Conservation (phyloP, 1,140 invertebrate species). For the Aphaenogaster ashmeadi region DNA sequence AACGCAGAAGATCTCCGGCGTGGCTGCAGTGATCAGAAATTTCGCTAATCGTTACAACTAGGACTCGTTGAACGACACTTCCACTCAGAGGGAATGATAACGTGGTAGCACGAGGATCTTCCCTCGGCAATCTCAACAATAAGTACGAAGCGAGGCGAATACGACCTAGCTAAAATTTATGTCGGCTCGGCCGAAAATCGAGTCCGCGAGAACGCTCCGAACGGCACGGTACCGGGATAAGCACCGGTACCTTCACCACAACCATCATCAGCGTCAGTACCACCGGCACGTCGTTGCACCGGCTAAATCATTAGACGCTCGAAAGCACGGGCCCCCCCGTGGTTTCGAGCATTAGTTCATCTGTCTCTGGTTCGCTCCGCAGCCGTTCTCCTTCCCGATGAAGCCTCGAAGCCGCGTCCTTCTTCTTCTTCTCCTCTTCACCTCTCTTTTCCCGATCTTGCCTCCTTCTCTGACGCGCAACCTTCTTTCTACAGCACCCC, state of each 20-base stretch:
- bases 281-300: constrained; percentile 75
- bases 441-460: constrained; percentile 18
- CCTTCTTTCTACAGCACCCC: constrained; percentile 50
- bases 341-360: constrained; percentile 85
- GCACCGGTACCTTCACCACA: constrained; percentile 32
- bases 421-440: constrained; percentile 5
- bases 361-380: constrained; percentile 83
- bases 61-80: not conserved
- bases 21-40: not conserved
- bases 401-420: constrained; percentile 53
- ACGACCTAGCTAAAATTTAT: constrained; percentile 75
- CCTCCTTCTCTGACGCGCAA: constrained; percentile 50
- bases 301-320: constrained; percentile 86
- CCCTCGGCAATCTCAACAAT: constrained; percentile 26
- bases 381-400: constrained; percentile 74
- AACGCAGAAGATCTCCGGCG: not conserved
- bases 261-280: constrained; percentile 70
- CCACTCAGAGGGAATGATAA: not conserved
- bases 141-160: not conserved
- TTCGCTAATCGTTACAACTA: not conserved
- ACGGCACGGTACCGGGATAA: constrained; percentile 44
- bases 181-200: constrained; percentile 77
- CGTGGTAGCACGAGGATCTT: not conserved
- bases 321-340: constrained; percentile 83
- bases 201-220: constrained; percentile 78